Evolutionary conservation across 2,797 vertebrate genomes (phyloP).

Genomic region (Epinephelus coioides): DNA sequence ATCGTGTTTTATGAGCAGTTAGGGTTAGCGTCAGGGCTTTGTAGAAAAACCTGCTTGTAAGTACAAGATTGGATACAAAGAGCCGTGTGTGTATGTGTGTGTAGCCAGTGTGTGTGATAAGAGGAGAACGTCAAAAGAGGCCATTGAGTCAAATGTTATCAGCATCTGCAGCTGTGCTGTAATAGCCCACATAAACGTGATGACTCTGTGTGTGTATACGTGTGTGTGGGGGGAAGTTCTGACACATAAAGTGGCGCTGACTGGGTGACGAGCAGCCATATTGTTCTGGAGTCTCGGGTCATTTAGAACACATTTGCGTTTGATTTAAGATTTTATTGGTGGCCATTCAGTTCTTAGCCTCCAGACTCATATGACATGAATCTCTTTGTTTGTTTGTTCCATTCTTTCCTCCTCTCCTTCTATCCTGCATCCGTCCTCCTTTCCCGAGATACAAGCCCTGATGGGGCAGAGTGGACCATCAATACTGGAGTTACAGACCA

Average conservation of each 20-base stretch:
- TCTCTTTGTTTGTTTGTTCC: not conserved
- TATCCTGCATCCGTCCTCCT: not conserved
- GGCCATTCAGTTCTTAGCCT: not conserved
- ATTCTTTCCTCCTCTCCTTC: not conserved
- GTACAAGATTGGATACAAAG: too few species aligned
- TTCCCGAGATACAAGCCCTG: too few species aligned
- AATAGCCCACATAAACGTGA: conserved; percentile 24
- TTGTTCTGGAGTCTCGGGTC: not conserved
- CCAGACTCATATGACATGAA: not conserved
- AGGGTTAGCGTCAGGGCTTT: not conserved
- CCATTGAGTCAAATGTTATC: conserved; percentile 38
- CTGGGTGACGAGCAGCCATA: conserved; percentile 14
- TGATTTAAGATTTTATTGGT: conserved; percentile 4
- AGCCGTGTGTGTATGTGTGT: conserved; percentile 11
- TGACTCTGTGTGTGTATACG: not conserved
- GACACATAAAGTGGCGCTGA: not conserved
- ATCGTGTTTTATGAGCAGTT: not conserved
- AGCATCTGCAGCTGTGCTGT: conserved; percentile 11
- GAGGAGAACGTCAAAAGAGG: conserved; percentile 6
- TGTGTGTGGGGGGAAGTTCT: not conserved
- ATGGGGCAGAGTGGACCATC: not conserved
- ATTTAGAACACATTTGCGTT: conserved; percentile 7
- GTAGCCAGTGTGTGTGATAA: not conserved
- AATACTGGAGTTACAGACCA: too few species aligned
- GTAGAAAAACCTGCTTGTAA: not conserved